Conservation (phyloP, 1,140 invertebrate genomes). For the Parapsyche elsis region DNA sequence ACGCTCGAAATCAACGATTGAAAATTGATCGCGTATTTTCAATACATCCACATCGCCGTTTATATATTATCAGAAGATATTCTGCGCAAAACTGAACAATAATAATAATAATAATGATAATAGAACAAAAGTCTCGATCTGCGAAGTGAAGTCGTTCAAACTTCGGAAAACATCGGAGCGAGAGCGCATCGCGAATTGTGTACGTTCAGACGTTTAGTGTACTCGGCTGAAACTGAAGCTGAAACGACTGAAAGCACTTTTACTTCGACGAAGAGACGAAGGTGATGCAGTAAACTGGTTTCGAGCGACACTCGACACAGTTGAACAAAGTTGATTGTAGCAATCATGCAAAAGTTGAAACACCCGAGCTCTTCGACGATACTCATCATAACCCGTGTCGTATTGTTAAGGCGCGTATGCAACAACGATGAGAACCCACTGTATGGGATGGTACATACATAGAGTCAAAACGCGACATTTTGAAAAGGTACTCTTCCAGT, state of each 20-base stretch:
- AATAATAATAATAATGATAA: too few species aligned
- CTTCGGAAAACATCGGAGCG: too few species aligned
- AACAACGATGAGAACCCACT: conserved; percentile 11
- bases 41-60: too few species aligned
- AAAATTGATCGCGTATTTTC: neutral
- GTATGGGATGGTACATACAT: neutral
- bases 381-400: neutral
- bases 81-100: too few species aligned
- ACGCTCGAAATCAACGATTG: neutral
- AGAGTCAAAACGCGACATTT: neutral
- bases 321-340: conserved; percentile 30
- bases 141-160: too few species aligned
- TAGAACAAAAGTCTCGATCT: too few species aligned
- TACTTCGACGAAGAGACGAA: neutral
- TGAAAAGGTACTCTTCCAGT: neutral
- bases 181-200: too few species aligned
- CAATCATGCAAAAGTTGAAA: conserved; percentile 27
- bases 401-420: conserved; percentile 5
- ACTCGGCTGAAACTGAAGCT: neutral
- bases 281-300: neutral
- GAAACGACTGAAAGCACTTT: too few species aligned
- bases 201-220: neutral
- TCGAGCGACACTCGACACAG: conserved; percentile 16
- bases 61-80: too few species aligned
- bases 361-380: neutral